Base-by-base conservation (phyloP, 2,888 invertebrate genomes). In the Auanema sp. region DNA sequence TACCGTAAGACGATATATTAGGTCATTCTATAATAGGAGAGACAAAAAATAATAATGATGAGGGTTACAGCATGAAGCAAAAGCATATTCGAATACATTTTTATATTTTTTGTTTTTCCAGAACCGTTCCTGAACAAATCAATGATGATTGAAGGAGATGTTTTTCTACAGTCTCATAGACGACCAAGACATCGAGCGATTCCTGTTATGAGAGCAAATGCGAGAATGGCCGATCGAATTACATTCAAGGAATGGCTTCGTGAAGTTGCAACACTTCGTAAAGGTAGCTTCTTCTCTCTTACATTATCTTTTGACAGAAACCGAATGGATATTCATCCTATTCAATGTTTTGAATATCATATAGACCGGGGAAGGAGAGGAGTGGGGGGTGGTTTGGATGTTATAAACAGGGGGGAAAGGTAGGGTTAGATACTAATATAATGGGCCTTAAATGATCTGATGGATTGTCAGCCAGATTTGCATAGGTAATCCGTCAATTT, bases 191-290 rank as follows among this genome's bases (percentile, higher is more conserved):
- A 76, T 65, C 65, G 71, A 58, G 76, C 76, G 3, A 73, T 76
- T 21, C 76, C 76, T 1, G 76, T 76, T 5, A 76, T 76, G 76
- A 66, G 67, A 25, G 73, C 71, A 1, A 71, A 71, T 18, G 66
- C 70, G 1, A 66, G 71, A 21, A 60, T 76, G 33, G 75, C 72
- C 10, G 81, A 82, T 67, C 57, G 80, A 43, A 74, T 82, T 44
- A 82, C 82, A 2, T 82, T 81, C 66, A 80, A 79, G 61, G 82
- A 82, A 56, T 82, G 82, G 82, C 67, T 82, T 41, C 53, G 74
- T 40, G 76, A 76, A 42, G 80, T 81, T 18, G 78, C 79, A 42
- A 64, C 69, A 1, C 69, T 77, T 55, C 68, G 77, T 5, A 82
- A 82, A 71, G 82, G 82, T 82, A 24, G n/a, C 53, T 23, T 52